Percentiles rank a stretch among this genome's conserved stretches.
Evolutionary conservation across 2,888 invertebrate species (phyloP).

Genomic region (Shargacucullia verbasci): DNA sequence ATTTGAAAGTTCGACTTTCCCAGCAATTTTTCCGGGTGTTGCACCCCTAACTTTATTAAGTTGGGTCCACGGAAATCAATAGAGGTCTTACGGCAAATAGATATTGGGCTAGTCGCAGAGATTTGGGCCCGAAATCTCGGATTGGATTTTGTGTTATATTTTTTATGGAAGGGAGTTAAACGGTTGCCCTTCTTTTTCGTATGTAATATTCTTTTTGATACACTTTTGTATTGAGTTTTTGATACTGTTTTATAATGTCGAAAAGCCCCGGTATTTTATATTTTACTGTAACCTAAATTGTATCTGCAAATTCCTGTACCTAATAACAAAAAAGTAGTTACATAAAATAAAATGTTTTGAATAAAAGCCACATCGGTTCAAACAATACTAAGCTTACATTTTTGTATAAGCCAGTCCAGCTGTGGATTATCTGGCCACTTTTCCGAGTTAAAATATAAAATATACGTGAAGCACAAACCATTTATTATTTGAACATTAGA

Average conservation of each 20-base stretch:
- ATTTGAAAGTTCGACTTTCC: slow-evolving; percentile 40
- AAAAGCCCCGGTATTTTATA: too few species aligned
- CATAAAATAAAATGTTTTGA: too few species aligned
- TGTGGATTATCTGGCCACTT: too few species aligned
- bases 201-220: not conserved
- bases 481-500: slow-evolving; percentile 47
- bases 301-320: too few species aligned
- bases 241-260: not conserved
- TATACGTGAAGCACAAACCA: slow-evolving; percentile 1
- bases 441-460: not conserved
- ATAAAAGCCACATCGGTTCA: too few species aligned
- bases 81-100: slow-evolving; percentile 47
- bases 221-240: not conserved
- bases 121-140: slow-evolving; percentile 34
- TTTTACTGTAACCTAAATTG: too few species aligned
- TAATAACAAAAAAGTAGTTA: too few species aligned
- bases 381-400: too few species aligned
- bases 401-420: too few species aligned
- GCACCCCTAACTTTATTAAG: slow-evolving; percentile 53
- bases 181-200: not conserved
- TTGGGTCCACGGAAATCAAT: slow-evolving; percentile 48
- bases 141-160: slow-evolving; percentile 38
- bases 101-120: slow-evolving; percentile 41
- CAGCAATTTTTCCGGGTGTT: slow-evolving; percentile 48
- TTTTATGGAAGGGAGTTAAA: slow-evolving; percentile 21